Evolutionary conservation across 2,888 invertebrate species (phyloP).

Genomic region (Cosmopolites sordidus): DNA sequence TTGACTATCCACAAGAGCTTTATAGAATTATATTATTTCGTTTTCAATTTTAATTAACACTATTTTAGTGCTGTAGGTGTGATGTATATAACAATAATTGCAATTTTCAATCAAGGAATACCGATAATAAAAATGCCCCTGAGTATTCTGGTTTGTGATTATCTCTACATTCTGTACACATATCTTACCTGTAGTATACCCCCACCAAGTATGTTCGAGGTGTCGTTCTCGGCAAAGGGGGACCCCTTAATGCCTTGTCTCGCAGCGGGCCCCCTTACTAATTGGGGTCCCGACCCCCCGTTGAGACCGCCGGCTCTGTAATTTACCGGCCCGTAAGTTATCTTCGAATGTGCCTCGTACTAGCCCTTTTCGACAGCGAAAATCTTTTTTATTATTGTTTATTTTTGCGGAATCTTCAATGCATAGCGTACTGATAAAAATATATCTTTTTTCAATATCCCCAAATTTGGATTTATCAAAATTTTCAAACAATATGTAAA

Average conservation of each 20-base stretch:
- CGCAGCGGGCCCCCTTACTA: constrained; percentile 47
- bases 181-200: constrained; percentile 10
- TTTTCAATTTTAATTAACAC: too few relatives aligned
- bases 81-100: too few relatives aligned
- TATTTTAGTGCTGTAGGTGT: too few relatives aligned
- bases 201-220: constrained; percentile 12
- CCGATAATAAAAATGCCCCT: too few relatives aligned
- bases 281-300: constrained; percentile 43
- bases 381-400: constrained; percentile 5
- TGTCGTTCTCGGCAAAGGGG: constrained; percentile 21
- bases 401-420: neutral
- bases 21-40: too few relatives aligned
- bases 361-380: neutral
- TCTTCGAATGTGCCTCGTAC: neutral
- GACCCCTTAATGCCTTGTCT: constrained; percentile 45
- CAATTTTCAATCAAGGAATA: too few relatives aligned
- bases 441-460: too few relatives aligned
- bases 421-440: too few relatives aligned
- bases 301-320: constrained; percentile 23
- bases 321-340: constrained; percentile 23
- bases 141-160: neutral
- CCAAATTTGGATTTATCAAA: too few relatives aligned
- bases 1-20: too few relatives aligned
- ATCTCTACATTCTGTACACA: neutral
- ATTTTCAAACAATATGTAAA: too few relatives aligned